phyloP scores from a whole-genome alignment of 2,113 vertebrate species.

The Sitta europaea region DNA sequence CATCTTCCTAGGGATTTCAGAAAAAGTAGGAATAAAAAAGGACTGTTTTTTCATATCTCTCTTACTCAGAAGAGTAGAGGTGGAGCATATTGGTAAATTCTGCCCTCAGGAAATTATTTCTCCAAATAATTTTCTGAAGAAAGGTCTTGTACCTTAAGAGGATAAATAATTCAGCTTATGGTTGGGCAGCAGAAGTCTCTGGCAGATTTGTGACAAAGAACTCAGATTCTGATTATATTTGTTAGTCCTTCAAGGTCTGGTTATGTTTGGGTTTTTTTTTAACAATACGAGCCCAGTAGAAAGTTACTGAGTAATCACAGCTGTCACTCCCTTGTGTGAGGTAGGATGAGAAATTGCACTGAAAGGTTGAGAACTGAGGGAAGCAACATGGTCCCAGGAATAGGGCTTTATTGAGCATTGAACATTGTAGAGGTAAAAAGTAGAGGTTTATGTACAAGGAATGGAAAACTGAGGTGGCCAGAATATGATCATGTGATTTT shows the following conservation, averaged over 20 bases:
- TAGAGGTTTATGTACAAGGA: neutral
- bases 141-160: neutral
- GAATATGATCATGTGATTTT: accelerated
- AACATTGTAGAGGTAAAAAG: neutral
- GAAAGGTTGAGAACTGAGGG: neutral
- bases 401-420: neutral
- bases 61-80: neutral
- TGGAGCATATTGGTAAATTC: neutral
- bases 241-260: neutral
- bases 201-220: neutral
- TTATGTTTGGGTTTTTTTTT: neutral
- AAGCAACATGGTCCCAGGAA: accelerated
- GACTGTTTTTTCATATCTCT: neutral
- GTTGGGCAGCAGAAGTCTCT: neutral
- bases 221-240: neutral
- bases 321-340: neutral
- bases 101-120: neutral
- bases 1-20: neutral
- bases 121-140: neutral
- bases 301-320: neutral
- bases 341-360: neutral
- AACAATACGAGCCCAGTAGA: neutral
- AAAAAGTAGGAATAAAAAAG: neutral
- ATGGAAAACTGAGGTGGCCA: neutral
- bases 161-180: neutral